Conservation (phyloP, 2,888 invertebrate genomes). For the Archaeoteleia sp. region DNA sequence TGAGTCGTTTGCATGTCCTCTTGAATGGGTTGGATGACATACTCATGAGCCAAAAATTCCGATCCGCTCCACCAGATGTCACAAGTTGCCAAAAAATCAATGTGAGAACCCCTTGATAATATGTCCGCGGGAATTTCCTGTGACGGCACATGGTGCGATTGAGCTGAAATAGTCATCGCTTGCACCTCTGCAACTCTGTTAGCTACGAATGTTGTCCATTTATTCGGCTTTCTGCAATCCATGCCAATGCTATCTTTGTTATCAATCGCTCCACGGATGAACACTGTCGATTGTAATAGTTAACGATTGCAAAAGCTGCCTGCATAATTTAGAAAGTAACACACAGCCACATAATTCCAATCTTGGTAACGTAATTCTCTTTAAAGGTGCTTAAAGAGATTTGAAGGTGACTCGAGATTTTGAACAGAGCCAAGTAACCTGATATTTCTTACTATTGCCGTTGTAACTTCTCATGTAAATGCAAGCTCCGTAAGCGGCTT, state of each 20-base stretch:
- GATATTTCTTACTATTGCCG: neutral
- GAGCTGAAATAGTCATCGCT: neutral
- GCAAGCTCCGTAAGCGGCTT: conserved; percentile 6
- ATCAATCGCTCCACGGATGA: conserved; percentile 54
- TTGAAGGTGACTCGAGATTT: too few species aligned
- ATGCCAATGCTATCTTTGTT: conserved; percentile 49
- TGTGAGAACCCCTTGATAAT: too few species aligned
- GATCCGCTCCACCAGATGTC: too few species aligned
- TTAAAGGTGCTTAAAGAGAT: conserved; percentile 3
- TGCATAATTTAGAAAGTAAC: neutral
- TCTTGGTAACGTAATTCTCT: neutral
- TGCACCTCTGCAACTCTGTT: neutral
- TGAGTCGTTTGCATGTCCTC: too few species aligned
- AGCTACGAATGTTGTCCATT: conserved; percentile 32
- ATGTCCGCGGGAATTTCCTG: too few species aligned
- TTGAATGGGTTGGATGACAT: too few species aligned
- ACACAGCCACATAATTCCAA: conserved; percentile 1
- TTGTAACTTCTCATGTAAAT: neutral
- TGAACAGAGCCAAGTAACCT: neutral
- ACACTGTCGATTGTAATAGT: neutral
- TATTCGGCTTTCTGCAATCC: conserved; percentile 45
- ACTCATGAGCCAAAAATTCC: too few species aligned
- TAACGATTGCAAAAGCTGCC: neutral
- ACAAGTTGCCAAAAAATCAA: too few species aligned
- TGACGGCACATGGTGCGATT: conserved; percentile 3